Percentiles rank a stretch among this genome's conserved stretches.
phyloP scores from a whole-genome alignment of 2,113 vertebrate genomes.

The Calyptomena viridis region DNA sequence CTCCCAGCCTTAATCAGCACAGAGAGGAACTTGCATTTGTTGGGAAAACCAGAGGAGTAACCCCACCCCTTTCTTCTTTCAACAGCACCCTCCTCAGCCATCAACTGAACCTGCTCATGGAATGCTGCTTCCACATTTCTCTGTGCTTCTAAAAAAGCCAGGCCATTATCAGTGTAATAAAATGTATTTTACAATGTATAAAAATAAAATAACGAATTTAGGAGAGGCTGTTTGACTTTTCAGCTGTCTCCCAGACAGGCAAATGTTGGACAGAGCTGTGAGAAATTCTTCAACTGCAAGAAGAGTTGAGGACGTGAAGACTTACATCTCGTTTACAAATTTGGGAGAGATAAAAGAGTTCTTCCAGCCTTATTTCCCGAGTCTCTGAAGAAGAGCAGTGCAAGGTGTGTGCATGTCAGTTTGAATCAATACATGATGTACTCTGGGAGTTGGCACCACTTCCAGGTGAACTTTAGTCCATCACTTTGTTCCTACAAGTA shows the following conservation, averaged over 20 bases:
- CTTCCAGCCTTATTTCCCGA: neutral
- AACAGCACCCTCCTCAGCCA: neutral
- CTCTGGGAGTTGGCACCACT: accelerated
- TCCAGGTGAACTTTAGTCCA: neutral
- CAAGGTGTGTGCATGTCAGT: neutral
- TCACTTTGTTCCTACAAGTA: neutral
- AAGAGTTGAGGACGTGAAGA: neutral
- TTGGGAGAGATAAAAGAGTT: neutral
- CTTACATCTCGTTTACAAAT: neutral
- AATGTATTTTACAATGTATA: neutral
- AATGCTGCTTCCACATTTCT: neutral
- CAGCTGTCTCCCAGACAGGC: neutral
- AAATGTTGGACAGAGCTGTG: neutral
- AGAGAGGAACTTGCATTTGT: neutral
- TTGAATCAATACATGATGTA: neutral
- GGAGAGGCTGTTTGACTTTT: neutral
- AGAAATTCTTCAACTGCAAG: neutral
- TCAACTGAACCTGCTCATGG: neutral
- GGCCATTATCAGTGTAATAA: neutral
- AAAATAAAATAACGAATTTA: neutral
- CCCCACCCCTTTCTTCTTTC: neutral
- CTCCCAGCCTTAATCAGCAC: neutral
- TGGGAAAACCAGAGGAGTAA: neutral
- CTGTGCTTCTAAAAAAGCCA: neutral
- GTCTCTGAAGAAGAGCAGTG: neutral